These are phyloP conservation scores for Hystrix cristata DNA, from an alignment of 2,113 vertebrate species.

Conservation along the genomic window DNA sequence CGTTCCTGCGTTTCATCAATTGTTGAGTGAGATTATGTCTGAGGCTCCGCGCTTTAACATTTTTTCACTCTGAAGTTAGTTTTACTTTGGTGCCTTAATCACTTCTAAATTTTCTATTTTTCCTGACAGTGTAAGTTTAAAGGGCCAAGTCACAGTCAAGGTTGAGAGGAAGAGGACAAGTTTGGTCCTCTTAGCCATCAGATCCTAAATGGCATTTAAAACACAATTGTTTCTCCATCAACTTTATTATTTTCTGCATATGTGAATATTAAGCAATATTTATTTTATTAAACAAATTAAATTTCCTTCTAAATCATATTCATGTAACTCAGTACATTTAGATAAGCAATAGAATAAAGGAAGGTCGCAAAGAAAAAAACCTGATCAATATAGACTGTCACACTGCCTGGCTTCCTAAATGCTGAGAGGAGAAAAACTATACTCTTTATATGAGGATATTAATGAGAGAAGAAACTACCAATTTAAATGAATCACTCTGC, in stretches of 20 bases:
- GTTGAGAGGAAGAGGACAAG: background rate
- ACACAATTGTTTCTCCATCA: background rate
- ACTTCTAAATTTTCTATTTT: background rate
- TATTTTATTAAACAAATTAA: background rate
- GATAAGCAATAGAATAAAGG: background rate
- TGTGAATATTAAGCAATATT: background rate
- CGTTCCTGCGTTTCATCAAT: background rate
- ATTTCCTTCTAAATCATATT: background rate
- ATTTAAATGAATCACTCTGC: background rate
- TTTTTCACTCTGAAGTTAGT: background rate
- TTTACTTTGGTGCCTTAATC: background rate
- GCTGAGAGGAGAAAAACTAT: background rate
- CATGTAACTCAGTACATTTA: background rate
- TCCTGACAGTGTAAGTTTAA: background rate
- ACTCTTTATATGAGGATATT: background rate
- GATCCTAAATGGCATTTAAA: background rate
- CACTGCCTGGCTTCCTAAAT: background rate
- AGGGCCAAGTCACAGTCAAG: background rate
- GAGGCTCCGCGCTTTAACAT: background rate
- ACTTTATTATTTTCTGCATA: background rate
- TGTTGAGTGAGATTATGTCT: background rate
- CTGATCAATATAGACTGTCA: background rate
- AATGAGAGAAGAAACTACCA: background rate
- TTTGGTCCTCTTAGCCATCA: background rate
- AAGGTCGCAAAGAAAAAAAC: background rate